Evolutionary conservation across 2,113 vertebrate genomes (phyloP).

Genomic region (Rhinolophus sinicus): DNA sequence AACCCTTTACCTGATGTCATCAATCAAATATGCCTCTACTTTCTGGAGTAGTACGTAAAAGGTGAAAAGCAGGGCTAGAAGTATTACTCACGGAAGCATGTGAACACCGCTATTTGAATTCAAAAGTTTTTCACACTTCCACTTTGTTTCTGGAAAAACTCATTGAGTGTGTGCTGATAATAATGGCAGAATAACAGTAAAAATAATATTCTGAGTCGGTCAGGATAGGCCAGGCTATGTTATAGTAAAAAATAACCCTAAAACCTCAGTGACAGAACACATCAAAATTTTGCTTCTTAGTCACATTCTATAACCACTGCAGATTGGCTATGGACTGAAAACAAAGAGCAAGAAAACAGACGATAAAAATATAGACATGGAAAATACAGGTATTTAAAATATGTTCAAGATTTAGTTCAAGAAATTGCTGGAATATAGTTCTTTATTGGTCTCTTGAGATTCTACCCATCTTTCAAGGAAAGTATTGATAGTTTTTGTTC

Average conservation of each 20-base stretch:
- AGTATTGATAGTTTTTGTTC: not conserved
- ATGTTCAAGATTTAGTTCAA: not conserved
- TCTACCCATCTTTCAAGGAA: not conserved
- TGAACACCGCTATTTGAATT: not conserved
- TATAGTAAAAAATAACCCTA: not conserved
- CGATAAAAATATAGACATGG: not conserved
- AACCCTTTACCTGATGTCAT: not conserved
- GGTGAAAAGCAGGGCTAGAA: not conserved
- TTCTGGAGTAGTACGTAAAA: not conserved
- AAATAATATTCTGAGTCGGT: not conserved
- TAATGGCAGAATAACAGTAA: not conserved
- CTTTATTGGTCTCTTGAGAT: not conserved
- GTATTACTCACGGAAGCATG: not conserved
- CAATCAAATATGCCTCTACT: not conserved
- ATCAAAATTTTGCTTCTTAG: not conserved
- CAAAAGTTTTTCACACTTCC: not conserved
- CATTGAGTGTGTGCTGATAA: not conserved
- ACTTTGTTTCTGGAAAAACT: not conserved
- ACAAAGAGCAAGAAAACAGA: not conserved
- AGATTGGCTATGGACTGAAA: not conserved
- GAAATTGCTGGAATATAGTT: not conserved
- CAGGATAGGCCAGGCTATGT: not conserved
- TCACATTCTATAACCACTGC: not conserved
- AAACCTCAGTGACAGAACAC: not conserved
- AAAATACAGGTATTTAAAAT: not conserved